Evolutionary conservation across 1,140 invertebrate species (phyloP), one percentile per base, ranked within the genome.

Genomic region (Drosophila insularis): DNA sequence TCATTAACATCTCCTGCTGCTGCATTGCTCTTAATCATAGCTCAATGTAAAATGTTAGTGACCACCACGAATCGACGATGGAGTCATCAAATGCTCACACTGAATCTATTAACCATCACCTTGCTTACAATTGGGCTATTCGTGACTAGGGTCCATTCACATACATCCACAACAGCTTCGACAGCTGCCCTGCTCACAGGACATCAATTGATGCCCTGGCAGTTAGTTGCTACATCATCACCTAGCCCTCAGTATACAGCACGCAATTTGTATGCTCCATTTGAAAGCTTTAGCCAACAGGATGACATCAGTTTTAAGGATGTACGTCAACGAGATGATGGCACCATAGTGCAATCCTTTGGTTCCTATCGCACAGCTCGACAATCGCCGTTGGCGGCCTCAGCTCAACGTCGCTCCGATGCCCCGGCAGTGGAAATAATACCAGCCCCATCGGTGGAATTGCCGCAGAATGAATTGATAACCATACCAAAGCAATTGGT

Each of bases 41-140:
- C 90, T 91, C 90, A 74, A 91, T 91, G 90, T 91, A 91, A 91
- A 61, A 92, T 92, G 91, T 89, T 92, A 90, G 89, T 89, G 72
- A 71, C 79, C 79, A 90, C 68, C 61, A 62, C 43, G 11, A 50
- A 21, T 50, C 43, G 77, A 50, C 89, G 79, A 81, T 90, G 90
- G 82, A 71, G 73, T 58, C 68, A 75, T 56, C 72, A 81, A 71
- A 74, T 60, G 62, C 70, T 81, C 55, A 64, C 75, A 50, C 55
- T 78, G 55, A 56, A 65, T 58, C 68, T 86, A 43, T 27, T 27
- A 27, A 27, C 27, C 27, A 63, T 65, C 68, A 81, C 75, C 68
- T 91, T 90, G 37, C 69, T 87, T 59, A 35, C 39, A 21, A 39
- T 13, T 13, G 35, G 10, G 11, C 10, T 37, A 11, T 13, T 37